These are phyloP conservation scores for Morus bassanus DNA, from an alignment of 2,797 vertebrate species.

Conservation along the genomic window DNA sequence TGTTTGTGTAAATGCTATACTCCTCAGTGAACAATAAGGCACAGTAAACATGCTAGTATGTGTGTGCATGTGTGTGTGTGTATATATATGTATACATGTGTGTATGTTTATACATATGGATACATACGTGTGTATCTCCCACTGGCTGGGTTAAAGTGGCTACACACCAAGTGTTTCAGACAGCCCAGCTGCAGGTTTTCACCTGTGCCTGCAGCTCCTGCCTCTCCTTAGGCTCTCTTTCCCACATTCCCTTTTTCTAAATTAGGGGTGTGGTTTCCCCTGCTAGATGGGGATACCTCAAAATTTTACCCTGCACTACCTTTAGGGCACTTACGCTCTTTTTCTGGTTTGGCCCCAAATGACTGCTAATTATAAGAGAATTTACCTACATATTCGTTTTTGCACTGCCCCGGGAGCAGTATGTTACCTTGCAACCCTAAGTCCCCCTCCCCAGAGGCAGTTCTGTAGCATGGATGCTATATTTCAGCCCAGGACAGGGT, in stretches of 20 bases:
- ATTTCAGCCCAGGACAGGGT: not conserved
- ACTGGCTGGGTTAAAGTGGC: not conserved
- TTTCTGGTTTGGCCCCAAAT: not conserved
- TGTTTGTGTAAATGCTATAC: not conserved
- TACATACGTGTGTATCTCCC: not conserved
- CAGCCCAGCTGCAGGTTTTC: not conserved
- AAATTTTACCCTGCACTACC: not conserved
- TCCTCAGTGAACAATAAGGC: not conserved
- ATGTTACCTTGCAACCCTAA: not conserved
- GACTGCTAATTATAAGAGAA: not conserved
- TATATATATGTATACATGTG: not conserved
- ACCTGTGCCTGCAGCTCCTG: not conserved
- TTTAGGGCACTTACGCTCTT: not conserved
- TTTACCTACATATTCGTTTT: not conserved
- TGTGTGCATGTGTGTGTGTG: fast-evolving
- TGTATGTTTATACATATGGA: not conserved
- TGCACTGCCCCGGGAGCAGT: not conserved
- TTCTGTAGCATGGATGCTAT: not conserved
- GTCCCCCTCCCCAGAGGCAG: not conserved
- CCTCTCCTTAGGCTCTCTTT: not conserved
- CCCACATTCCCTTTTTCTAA: not conserved
- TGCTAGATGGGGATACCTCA: not conserved
- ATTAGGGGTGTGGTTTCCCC: not conserved
- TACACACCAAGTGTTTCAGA: not conserved
- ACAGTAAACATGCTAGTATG: not conserved